These are phyloP conservation scores for Rotaria socialis DNA, from an alignment of 2,888 invertebrate genomes.

Conservation along the genomic window DNA sequence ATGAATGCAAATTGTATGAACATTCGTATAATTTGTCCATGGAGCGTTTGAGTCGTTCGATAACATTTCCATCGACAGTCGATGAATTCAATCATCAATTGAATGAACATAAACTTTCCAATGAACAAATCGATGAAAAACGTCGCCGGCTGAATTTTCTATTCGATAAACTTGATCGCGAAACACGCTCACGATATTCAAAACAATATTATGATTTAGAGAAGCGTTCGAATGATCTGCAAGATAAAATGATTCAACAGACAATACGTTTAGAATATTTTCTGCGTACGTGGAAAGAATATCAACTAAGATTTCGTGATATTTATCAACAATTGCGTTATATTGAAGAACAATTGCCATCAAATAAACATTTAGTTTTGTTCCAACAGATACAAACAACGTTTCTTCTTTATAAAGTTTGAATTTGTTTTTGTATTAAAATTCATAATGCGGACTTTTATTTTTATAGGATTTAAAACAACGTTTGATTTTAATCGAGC, in stretches of 20 bases:
- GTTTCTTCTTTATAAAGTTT: background rate
- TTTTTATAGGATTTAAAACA: constrained; percentile 1
- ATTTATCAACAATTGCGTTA: background rate
- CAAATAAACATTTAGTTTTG: background rate
- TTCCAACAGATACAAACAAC: background rate
- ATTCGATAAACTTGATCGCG: constrained; percentile 21
- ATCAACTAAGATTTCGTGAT: background rate
- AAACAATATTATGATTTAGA: background rate
- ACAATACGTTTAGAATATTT: background rate
- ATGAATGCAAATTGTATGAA: constrained; percentile 10
- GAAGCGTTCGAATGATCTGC: constrained; percentile 11
- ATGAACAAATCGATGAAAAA: background rate
- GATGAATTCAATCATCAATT: background rate
- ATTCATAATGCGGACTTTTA: background rate
- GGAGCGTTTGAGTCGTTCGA: constrained; percentile 1
- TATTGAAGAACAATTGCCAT: background rate
- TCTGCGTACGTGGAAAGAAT: constrained; percentile 21
- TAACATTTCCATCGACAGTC: background rate
- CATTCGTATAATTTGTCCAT: background rate
- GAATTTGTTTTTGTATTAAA: background rate
- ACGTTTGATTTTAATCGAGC: background rate
- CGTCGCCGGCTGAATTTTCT: background rate
- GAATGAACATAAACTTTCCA: background rate
- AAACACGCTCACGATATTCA: constrained; percentile 6
- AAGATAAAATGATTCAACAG: constrained; percentile 6